Conservation (phyloP, 2,113 vertebrate genomes). For the Corythoichthys haematopterus region DNA sequence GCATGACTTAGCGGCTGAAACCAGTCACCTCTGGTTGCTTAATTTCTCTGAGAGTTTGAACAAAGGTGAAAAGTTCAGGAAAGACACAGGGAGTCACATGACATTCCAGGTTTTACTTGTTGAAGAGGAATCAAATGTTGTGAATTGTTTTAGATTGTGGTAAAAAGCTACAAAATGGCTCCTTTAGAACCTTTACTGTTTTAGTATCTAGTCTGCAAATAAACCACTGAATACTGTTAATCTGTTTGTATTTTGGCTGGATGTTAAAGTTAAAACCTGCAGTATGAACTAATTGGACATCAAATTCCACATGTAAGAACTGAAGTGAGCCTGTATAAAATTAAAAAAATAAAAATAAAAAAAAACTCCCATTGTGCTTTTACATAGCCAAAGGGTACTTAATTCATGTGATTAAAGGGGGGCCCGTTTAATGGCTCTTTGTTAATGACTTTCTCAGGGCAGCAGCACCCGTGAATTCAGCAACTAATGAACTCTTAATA, state of each 20-base stretch:
- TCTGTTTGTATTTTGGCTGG: neutral
- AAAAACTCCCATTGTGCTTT: slow-evolving; percentile 1
- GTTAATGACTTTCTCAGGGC: slow-evolving; percentile 61
- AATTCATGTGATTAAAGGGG: slow-evolving; percentile 22
- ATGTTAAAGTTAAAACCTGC: neutral
- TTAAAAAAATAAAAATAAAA: no score
- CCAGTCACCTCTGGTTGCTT: neutral
- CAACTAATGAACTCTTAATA: slow-evolving; percentile 77
- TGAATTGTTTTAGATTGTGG: neutral
- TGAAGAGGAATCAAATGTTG: no score
- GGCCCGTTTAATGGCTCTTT: slow-evolving; percentile 45
- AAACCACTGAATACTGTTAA: neutral
- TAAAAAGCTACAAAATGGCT: neutral
- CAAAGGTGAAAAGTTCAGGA: neutral
- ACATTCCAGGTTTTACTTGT: neutral
- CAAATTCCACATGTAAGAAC: neutral
- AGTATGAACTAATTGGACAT: neutral
- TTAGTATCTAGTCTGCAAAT: neutral
- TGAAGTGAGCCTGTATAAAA: neutral
- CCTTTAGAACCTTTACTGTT: neutral
- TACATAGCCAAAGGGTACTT: slow-evolving; percentile 2
- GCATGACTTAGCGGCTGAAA: neutral
- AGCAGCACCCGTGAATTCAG: slow-evolving; percentile 52
- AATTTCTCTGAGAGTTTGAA: neutral
- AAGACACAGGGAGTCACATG: neutral